Base-by-base conservation (phyloP, 2,113 vertebrate genomes). In the Oreotrochilus melanogaster region DNA sequence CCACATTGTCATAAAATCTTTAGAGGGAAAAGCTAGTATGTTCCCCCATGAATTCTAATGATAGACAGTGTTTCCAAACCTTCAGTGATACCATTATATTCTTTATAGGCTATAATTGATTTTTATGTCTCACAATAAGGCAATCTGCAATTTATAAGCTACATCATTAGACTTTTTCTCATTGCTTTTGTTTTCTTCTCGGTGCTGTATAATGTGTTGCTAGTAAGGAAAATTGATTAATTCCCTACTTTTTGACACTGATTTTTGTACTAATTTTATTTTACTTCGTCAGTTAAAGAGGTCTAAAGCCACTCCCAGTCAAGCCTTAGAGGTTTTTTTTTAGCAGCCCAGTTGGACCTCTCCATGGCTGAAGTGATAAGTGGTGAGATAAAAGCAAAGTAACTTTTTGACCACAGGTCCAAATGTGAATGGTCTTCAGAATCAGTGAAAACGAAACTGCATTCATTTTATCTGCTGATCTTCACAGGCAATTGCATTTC, bases 61-160 rank as follows among this genome's bases (percentile, higher is more conserved):
- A 61, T 50, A 91, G 73, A 79, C 67, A 56, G 16, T 18, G 60
- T 92, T 95, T 83, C 92, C 82, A 90, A 93, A 80, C 60, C 35
- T 92, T 93, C 78, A 60, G 47, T 74, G 75, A 71, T 70, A 57
- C 58, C n/a, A 78, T 92, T 92, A 74, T 66, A 83, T 64, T 60
- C 79, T 94, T 88, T 78, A 95, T 35, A 92, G 89, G 86, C 71
- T 73, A 19, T 54, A 90, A 92, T 93, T 7, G 48, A 90, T 94
- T 96, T 95, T 92, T 78, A 79, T 35, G 64, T 92, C 67, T 94
- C 35, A 14, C 82, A 86, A 92, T 83, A 42, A 83, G 24, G 75
- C 62, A 67, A 91, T 88, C 67, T 89, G 54, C 64, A 95, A 95
- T 93, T 95, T 95, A 93, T 82, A 97, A 90, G 67, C 43, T 76